Conservation (phyloP, 1,140 invertebrate species). For the Listronotus bonariensis region DNA sequence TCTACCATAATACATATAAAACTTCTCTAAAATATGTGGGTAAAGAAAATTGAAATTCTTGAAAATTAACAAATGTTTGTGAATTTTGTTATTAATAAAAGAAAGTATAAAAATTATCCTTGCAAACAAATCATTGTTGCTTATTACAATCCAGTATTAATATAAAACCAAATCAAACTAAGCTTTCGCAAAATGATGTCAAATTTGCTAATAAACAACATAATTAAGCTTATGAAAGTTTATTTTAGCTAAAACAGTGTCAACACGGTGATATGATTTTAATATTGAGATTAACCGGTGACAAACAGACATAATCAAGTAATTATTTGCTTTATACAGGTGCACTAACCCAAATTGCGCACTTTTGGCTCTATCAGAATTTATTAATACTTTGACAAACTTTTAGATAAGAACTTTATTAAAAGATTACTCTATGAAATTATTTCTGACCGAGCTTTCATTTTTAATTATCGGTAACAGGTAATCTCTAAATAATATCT, state of each 20-base stretch:
- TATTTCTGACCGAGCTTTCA: no score
- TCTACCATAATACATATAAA: no score
- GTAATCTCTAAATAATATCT: no score
- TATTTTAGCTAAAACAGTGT: constrained; percentile 20
- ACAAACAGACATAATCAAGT: constrained; percentile 22
- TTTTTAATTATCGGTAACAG: no score
- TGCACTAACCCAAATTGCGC: constrained; percentile 17
- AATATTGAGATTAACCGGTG: constrained; percentile 30
- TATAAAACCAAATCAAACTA: constrained; percentile 11
- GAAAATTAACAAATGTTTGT: no score
- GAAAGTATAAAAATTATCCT: no score
- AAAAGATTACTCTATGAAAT: neutral
- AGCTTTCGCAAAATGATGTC: constrained; percentile 12
- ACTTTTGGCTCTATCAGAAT: neutral
- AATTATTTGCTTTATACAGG: constrained; percentile 31
- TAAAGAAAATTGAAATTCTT: no score
- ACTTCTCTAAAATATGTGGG: no score
- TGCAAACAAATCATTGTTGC: constrained; percentile 13
- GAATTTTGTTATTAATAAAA: no score
- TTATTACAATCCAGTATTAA: neutral
- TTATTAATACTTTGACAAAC: constrained; percentile 3
- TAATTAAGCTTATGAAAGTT: constrained; percentile 23
- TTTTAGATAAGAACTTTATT: constrained; percentile 11
- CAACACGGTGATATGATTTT: constrained; percentile 28
- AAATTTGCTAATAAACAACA: constrained; percentile 15